These are phyloP conservation scores for Labeo rohita DNA, from an alignment of 2,113 vertebrate species.

Conservation along the genomic window DNA sequence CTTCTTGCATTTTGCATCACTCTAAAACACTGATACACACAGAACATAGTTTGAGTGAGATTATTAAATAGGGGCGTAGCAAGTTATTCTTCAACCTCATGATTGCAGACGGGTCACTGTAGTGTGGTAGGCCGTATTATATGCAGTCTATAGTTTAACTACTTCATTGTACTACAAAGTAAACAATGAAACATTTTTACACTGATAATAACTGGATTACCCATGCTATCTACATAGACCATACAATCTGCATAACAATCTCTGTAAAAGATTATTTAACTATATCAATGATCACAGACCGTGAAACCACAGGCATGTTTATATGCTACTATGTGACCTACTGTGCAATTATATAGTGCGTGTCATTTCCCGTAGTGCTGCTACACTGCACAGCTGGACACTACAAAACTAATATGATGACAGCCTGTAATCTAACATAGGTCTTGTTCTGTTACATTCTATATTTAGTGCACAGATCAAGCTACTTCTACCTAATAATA, in stretches of 20 bases:
- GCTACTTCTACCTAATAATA: not conserved
- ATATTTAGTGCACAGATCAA: not conserved
- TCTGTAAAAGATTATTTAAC: not conserved
- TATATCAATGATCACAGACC: not conserved
- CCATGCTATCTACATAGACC: not conserved
- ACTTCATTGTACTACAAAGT: not conserved
- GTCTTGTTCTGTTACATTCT: not conserved
- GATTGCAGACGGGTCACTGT: not conserved
- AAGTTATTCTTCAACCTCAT: not conserved
- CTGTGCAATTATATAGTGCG: not conserved
- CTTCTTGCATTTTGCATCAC: not conserved
- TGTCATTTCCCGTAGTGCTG: slow-evolving; percentile 1
- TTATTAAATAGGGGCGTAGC: not conserved
- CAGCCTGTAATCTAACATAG: not conserved
- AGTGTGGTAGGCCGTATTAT: not conserved
- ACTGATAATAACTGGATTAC: not conserved
- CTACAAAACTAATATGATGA: not conserved
- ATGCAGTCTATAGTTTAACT: not conserved
- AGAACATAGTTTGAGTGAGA: slow-evolving; percentile 2
- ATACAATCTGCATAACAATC: not conserved
- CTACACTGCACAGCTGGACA: not conserved
- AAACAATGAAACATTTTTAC: not conserved
- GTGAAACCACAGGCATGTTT: not conserved
- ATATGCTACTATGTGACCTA: slow-evolving; percentile 16
- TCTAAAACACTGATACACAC: not conserved